Conservation (phyloP, 2,113 vertebrate species). For the Pollimyrus isidori region DNA sequence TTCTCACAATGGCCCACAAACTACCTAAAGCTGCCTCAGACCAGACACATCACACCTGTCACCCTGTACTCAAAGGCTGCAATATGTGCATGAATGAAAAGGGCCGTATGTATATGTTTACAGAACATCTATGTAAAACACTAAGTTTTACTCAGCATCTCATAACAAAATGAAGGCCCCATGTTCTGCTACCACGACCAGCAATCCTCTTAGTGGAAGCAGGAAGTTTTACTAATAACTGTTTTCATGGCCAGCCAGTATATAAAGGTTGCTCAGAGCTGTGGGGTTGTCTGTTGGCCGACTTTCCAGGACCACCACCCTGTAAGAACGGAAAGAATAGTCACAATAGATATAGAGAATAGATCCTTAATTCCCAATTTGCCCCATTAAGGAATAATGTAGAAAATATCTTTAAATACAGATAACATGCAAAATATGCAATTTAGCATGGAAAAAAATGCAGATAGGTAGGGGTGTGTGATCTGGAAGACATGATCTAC, state of each 20-base stretch:
- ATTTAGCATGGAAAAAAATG: background rate
- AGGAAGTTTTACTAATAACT: constrained; percentile 75
- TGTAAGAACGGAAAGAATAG: constrained; percentile 39
- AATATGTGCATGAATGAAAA: background rate
- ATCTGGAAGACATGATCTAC: background rate
- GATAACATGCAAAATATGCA: background rate
- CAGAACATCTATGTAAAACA: background rate
- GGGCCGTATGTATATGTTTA: background rate
- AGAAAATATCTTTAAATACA: background rate
- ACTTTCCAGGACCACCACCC: constrained; percentile 95
- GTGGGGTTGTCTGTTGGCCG: constrained; percentile 87
- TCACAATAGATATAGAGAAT: background rate
- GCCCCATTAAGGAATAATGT: background rate
- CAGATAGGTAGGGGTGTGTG: no score
- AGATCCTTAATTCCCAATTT: background rate
- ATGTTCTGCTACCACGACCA: constrained; percentile 23
- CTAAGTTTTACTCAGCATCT: constrained; percentile 27
- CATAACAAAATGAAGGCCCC: constrained; percentile 27
- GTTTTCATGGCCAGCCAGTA: constrained; percentile 94
- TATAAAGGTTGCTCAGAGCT: constrained; percentile 96
- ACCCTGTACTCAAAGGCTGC: background rate
- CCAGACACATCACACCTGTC: background rate
- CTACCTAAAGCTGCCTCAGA: constrained; percentile 24
- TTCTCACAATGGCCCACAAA: constrained; percentile 73
- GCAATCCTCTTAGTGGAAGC: background rate